Evolutionary conservation across 2,113 vertebrate species (phyloP), one percentile per base, ranked within the genome.

Genomic region (Bolborhynchus lineola): DNA sequence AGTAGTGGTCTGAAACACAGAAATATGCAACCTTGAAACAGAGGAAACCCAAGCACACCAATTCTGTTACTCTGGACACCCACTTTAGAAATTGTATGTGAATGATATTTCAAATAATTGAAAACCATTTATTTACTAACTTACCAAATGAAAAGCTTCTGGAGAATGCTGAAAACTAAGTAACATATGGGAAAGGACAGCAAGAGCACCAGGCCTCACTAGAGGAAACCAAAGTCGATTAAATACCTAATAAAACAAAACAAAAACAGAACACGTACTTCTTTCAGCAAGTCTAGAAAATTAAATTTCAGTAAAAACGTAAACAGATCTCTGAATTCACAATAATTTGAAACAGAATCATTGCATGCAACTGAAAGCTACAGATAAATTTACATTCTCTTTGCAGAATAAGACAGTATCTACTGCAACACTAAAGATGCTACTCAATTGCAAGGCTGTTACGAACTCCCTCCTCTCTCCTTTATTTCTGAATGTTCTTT

Each of bases 151-250:
- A 97, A 99, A 99, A 81, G 99, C 99, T 97, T 99, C 99, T 29
- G 99, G 99, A 97, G 99, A 99, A 97, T 99, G 99, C 97, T 99
- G 99, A 98, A 99, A 99, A 96, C 99, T 99, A 82, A 99, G 99
- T 94, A 99, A 98, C 99, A 99, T 99, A 90, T 99, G 99, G 82
- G 99, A 99, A 87, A 99, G 99, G 64, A 99, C 99, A 49, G 98
- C 98, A 78, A 99, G 97, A 64, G 99, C 99, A 97, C 99, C 99
- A 96, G 99, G 99, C 81, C 99, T 98, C 97, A 99, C 99, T 46
- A 99, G 98, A 72, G 99, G 99, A 98, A 99, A 99, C 99, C 99
- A 99, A 90, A 99, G 98, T 84, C 99, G 99, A 97, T 98, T 99
- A 97, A 99, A 99, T 41, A 99, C 99, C 97, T 96, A 74, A 86